Percentiles rank a stretch among this genome's conserved stretches.
Conservation (phyloP, 2,113 vertebrate species). For the Clarias macrocephalus region DNA sequence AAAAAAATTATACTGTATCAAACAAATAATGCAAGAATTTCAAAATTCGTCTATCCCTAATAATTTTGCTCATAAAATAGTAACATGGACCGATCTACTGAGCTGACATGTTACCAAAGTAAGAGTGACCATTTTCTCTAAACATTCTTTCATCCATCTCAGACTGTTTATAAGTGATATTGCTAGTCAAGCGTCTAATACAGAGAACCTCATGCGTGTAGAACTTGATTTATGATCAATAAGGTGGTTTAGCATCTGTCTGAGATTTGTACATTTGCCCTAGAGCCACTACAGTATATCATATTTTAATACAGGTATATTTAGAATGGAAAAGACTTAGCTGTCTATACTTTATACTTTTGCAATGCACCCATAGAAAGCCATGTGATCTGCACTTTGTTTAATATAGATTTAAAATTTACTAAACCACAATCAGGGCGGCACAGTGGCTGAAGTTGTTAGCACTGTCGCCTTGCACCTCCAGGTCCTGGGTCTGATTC, state of each 20-base stretch:
- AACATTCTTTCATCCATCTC: neutral
- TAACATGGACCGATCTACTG: neutral
- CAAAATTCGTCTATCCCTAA: too few species aligned
- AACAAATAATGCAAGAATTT: too few species aligned
- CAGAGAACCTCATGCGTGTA: neutral
- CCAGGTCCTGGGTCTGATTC: too few species aligned
- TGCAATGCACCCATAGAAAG: neutral
- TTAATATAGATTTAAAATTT: neutral
- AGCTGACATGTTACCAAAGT: neutral
- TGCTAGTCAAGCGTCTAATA: neutral
- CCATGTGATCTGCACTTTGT: neutral
- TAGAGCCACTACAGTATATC: neutral
- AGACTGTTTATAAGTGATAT: neutral
- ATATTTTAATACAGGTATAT: neutral
- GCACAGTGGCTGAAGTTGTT: too few species aligned
- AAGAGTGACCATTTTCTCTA: neutral
- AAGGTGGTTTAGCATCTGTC: neutral
- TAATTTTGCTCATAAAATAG: neutral
- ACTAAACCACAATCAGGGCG: too few species aligned
- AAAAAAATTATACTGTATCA: too few species aligned
- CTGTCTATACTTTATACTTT: neutral
- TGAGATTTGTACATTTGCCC: neutral
- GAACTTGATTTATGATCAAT: neutral
- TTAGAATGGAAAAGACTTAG: neutral
- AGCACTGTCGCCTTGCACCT: too few species aligned